Percentiles rank a stretch among this genome's conserved stretches.
These are phyloP conservation scores for Drosophila buzzatii DNA, from an alignment of 2,888 invertebrate species.

Conservation along the genomic window DNA sequence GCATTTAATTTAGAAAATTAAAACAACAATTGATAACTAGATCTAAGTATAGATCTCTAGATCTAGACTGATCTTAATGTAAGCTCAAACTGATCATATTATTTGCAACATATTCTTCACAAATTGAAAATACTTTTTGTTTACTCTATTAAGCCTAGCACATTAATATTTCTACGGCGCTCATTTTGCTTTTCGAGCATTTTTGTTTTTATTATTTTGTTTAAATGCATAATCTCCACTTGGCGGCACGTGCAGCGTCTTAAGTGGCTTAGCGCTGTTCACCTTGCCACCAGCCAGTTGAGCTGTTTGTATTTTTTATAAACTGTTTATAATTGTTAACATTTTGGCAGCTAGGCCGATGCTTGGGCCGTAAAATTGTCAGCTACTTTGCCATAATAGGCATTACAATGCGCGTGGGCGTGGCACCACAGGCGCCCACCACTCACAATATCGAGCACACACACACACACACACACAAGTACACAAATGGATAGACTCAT, in stretches of 20 bases:
- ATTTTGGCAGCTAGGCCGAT: constrained; percentile 45
- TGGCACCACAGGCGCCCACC: constrained; percentile 40
- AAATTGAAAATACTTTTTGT: no score
- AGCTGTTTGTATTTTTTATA: constrained; percentile 38
- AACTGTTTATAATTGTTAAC: constrained; percentile 62
- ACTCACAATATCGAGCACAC: constrained; percentile 18
- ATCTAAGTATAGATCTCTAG: no score
- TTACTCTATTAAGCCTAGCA: neutral
- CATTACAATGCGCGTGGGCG: constrained; percentile 48
- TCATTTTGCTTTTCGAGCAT: neutral
- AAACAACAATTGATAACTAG: no score
- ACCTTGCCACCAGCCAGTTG: constrained; percentile 45
- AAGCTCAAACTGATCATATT: neutral
- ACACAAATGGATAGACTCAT: constrained; percentile 6
- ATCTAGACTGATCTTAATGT: neutral
- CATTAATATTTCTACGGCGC: neutral
- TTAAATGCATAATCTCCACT: constrained; percentile 1
- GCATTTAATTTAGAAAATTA: no score
- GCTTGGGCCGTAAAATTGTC: constrained; percentile 44
- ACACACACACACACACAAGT: constrained; percentile 2
- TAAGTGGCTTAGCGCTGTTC: constrained; percentile 39
- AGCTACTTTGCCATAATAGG: constrained; percentile 64
- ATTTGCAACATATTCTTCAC: neutral
- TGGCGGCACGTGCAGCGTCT: constrained; percentile 49
- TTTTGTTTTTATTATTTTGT: constrained; percentile 6